These are phyloP conservation scores for Rhynchophorus ferrugineus DNA, from an alignment of 1,140 invertebrate genomes.

Conservation along the genomic window DNA sequence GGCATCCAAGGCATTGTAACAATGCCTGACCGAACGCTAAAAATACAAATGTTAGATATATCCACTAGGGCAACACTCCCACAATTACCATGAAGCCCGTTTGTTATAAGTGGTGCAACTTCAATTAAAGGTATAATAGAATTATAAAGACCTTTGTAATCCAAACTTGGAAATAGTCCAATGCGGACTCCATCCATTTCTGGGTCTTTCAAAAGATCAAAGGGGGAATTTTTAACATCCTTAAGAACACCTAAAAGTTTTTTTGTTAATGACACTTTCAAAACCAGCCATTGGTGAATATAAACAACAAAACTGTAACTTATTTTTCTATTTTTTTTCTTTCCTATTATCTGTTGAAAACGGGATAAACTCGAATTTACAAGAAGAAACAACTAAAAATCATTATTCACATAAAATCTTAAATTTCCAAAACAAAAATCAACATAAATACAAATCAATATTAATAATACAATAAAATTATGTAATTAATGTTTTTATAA, in stretches of 20 bases:
- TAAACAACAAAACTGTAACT: too few relatives aligned
- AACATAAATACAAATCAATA: too few relatives aligned
- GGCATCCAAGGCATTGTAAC: slow-evolving; percentile 81
- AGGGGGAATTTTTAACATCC: slow-evolving; percentile 85
- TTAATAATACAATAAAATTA: too few relatives aligned
- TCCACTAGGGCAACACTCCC: background rate
- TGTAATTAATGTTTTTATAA: too few relatives aligned
- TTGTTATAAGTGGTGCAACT: slow-evolving; percentile 74
- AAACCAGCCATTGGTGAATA: too few relatives aligned
- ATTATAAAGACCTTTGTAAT: slow-evolving; percentile 90
- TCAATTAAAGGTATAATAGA: slow-evolving; percentile 73
- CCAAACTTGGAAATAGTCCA: slow-evolving; percentile 86
- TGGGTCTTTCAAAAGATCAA: slow-evolving; percentile 80
- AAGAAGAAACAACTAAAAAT: too few relatives aligned
- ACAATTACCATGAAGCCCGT: slow-evolving; percentile 66
- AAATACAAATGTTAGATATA: slow-evolving; percentile 13
- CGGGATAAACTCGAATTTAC: too few relatives aligned
- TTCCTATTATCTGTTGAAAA: too few relatives aligned
- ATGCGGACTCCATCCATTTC: slow-evolving; percentile 78
- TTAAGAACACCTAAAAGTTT: slow-evolving; percentile 73
- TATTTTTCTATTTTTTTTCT: too few relatives aligned
- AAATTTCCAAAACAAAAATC: too few relatives aligned
- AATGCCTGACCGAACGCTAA: slow-evolving; percentile 86
- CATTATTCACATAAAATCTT: too few relatives aligned
- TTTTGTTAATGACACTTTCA: too few relatives aligned